Base-by-base conservation (phyloP, 2,113 vertebrate genomes). In the Phoenicopterus ruber region DNA sequence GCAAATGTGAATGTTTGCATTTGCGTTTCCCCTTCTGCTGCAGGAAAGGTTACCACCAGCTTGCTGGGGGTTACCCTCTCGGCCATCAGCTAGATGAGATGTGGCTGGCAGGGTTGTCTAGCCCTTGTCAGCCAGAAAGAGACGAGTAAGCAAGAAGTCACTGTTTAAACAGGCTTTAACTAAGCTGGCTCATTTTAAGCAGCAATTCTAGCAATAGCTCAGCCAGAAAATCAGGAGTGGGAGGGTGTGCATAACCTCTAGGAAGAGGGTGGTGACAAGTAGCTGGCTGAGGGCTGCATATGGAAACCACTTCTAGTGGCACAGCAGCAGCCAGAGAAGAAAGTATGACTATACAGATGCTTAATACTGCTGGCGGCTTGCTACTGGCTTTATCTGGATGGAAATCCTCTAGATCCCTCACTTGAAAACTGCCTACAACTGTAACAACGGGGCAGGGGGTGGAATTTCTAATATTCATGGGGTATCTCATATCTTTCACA, bases 231-330 rank as follows among this genome's bases (percentile, higher is more conserved):
- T 72, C 90, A 46, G 58, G 84, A 93, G 78, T 77, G 58, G 91
- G 91, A 90, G 87, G 49, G 89, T 91, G 78, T 49, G 77, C 31
- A 38, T 90, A 84, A 94, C 92, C 95, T 94, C 93, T 85, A 90
- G 70, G 70, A 97, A 96, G 90, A 95, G 92, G 31, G 90, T 96
- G 96, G 92, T 97, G 96, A 96, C 95, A 96, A 96, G 92, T 40
- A 90, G 87, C 90, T 96, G 96, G 94, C 95, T 84, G 73, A 95
- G 52, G 69, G 21, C 57, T 93, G 31, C 54, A 1, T 76, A 46
- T 77, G 93, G 87, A 93, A 97, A 94, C 70, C 70, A 58, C 61
- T 87, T 76, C 84, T 76, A 52, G 90, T 77, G 93, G 95, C 71
- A 92, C 49, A n/a, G 71, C 70, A 85, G 84, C 61, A 87, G 78